phyloP scores from a whole-genome alignment of 2,113 vertebrate species.

The Hippocampus mohnikei region DNA sequence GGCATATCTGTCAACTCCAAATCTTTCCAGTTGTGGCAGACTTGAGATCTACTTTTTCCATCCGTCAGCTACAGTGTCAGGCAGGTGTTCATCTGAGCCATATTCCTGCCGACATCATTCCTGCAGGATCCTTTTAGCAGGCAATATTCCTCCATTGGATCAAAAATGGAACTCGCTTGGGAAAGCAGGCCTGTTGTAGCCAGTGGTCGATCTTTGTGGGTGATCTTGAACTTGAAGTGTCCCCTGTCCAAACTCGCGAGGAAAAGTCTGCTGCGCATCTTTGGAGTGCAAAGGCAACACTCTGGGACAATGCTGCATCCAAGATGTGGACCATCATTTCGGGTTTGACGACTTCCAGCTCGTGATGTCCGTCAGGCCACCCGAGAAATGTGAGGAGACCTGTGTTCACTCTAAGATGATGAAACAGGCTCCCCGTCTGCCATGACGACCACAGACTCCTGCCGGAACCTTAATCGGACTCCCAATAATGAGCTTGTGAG shows the following conservation, averaged over 20 bases:
- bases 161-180: no score
- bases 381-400: constrained; percentile 13
- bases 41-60: neutral
- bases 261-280: neutral
- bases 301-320: neutral
- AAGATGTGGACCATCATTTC: neutral
- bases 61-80: no score
- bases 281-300: neutral
- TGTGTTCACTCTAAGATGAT: neutral
- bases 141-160: neutral
- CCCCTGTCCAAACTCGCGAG: neutral
- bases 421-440: no score
- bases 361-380: constrained; percentile 2
- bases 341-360: neutral
- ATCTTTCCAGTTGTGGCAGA: constrained; percentile 8
- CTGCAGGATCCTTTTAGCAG: neutral
- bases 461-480: constrained; percentile 1
- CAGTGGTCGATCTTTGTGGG: no score
- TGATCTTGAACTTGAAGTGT: no score
- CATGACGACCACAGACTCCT: neutral
- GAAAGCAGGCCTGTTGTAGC: no score
- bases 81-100: no score
- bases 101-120: no score
- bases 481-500: constrained; percentile 8
- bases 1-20: constrained; percentile 29